Evolutionary conservation across 2,888 invertebrate species (phyloP), one percentile per base, ranked within the genome.

Genomic region (Drosophila yooni): DNA sequence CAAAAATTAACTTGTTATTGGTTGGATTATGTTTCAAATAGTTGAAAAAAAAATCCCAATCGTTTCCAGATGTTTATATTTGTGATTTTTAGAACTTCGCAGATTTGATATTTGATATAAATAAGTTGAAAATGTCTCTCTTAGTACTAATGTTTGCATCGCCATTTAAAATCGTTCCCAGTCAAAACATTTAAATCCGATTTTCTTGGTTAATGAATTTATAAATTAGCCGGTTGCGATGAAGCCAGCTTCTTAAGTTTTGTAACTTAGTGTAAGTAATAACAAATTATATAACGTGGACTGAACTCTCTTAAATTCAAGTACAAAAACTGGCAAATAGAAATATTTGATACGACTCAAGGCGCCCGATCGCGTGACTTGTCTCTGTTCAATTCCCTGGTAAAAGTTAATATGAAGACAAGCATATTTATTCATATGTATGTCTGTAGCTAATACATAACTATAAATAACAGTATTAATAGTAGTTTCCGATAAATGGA

Each of bases 231-330:
- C n/a, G 2, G 2, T 11, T 4, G n/a, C 40, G 40, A n/a, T 43
- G 11, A 6, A 43, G 6, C 4, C 8, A 25, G 7, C 21, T 13
- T 33, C 13, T 48, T 33, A 25, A 33, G 5, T 36, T 53, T 66
- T 53, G 69, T 53, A 27, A 13, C 2, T 0, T 6, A 68, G 69
- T 67, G 69, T 78, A 58, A 57, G 29, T 31, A 34, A 50, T 34
- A 60, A 38, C n/a, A 65, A 57, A 63, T 77, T 68, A 61, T 74
- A 68, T 83, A 84, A 86, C 80, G 75, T 81, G 76, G 74, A 57
- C 74, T 81, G 66, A 59, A 63, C 52, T 62, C 46, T 43, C 52
- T 74, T 52, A n/a, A 63, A 56, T 64, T 70, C 71, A 71, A 67
- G 72, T 77, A 69, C 60, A 81, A 70, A 58, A 68, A 74, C 52